Evolutionary conservation across 2,888 invertebrate species (phyloP), one percentile per base, ranked within the genome.

Genomic region (Caenorhabditis sp.): DNA sequence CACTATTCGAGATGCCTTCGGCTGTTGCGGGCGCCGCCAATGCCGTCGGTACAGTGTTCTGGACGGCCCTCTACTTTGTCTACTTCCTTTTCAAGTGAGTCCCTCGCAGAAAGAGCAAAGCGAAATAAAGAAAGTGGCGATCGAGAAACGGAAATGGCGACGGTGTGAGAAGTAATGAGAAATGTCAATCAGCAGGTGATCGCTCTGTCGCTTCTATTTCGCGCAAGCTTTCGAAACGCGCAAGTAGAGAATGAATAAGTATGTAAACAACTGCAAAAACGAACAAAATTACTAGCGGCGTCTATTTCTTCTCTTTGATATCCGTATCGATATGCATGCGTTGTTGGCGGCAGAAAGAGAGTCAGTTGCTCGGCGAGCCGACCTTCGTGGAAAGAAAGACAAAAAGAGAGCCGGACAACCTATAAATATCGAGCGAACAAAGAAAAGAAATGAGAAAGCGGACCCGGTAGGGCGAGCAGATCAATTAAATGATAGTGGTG

Each of bases 61-160:
- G 78, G 78, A 82, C 82, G 24, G 43, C 79, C 26, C 58, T 78
- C 43, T 82, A 82, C 74, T 82, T 82, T 39, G 74, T 80, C 55
- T 82, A 82, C 63, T 82, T 81, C 58, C 66, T 82, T 13, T 75
- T 81, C 61, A 82, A 80, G 82, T 82, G 53, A 78, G 82, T 63
- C 30, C 2, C n/a, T n/a, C n/a, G n/a, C 20, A 62, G 45, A 30
- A 43, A 37, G 20, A 52, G 22, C 3, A 20, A 48, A 17, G 3
- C 26, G 27, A 50, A 48, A 20, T 2, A 11, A 46, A 24, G 24
- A 9, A 15, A 37, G 22, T 22, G 37, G 30, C 9, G 11, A 22
- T 11, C 30, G 37, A 39, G 24, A 41, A 22, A 43, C n/a, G n/a
- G n/a, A n/a, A n/a, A n/a, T n/a, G n/a, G n/a, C n/a, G n/a, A n/a